Percentiles rank a stretch among this genome's conserved stretches.
phyloP scores from a whole-genome alignment of 1,140 invertebrate genomes.

The Tetramorium alpestre region DNA sequence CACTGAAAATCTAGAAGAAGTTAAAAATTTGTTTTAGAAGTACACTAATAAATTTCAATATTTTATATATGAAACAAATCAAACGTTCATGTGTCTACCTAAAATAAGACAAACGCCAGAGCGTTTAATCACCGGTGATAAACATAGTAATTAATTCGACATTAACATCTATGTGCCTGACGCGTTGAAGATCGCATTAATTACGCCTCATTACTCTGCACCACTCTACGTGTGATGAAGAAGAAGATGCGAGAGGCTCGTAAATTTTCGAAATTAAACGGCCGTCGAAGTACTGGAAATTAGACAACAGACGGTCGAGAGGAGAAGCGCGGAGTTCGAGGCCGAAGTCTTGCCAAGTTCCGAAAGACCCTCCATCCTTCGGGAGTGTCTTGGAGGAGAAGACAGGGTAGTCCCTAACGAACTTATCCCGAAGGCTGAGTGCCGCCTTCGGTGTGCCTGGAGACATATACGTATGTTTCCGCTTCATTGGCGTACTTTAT shows the following conservation, averaged over 20 bases:
- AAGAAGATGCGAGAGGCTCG: conserved; percentile 33
- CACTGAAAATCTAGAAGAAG: background rate
- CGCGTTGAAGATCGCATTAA: conserved; percentile 26
- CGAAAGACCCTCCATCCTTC: conserved; percentile 68
- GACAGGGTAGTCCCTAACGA: conserved; percentile 77
- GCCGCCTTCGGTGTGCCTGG: conserved; percentile 56
- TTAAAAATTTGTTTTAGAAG: background rate
- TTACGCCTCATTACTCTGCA: conserved; percentile 21
- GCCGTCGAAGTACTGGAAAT: conserved; percentile 68
- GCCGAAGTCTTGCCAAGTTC: conserved; percentile 56
- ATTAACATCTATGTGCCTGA: conserved; percentile 1
- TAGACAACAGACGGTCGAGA: conserved; percentile 57
- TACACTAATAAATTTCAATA: too few relatives aligned
- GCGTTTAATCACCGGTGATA: background rate
- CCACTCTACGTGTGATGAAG: conserved; percentile 1
- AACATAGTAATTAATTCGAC: background rate
- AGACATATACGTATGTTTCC: conserved; percentile 62
- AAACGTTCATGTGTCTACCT: background rate
- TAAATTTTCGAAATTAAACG: conserved; percentile 70
- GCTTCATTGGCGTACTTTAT: conserved; percentile 45
- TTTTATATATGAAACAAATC: background rate
- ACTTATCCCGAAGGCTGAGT: conserved; percentile 78
- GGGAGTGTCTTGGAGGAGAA: conserved; percentile 67
- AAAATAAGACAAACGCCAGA: background rate
- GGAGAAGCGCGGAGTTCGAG: background rate